Base-by-base conservation (phyloP, 2,113 vertebrate species). In the Oncorhynchus tshawytscha region DNA sequence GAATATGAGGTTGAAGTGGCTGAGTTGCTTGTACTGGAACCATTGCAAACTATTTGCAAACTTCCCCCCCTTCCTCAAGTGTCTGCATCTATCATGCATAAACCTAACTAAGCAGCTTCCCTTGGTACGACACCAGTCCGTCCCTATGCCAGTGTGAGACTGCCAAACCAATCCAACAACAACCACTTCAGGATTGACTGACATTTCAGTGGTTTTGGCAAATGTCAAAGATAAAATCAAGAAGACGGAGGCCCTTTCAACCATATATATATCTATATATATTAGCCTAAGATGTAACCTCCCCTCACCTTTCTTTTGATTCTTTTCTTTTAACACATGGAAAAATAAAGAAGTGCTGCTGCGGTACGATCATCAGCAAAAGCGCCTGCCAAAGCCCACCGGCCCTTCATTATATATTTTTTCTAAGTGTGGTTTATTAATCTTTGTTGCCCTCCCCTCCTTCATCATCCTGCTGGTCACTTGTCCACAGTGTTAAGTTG, bases 401-500 rank as follows among this genome's bases (percentile, higher is more conserved):
- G 88, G 91, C 94, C 91, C 85, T 86, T 91, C 81, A 73, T 87
- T 85, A 16, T 67, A 18, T 77, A 77, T 78, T 77, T 60, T 86
- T 84, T 87, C 75, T 75, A 86, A 84, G 84, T 78, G 84, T 78
- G 84, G 75, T 77, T 87, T 87, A 18, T 54, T 83, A 48, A 24
- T 82, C 77, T 93, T 99, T 98, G 96, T 98, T 98, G 94, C 96
- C 97, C 94, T 99, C 98, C 57, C 98, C 98, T 0, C 94, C 97
- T 22, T 99, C 98, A 77, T 99, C 98, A 24, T 99, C 98, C 91
- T 99, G 98, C 96, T 99, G 98, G 90, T 99, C 98, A 91, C 97
- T 99, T 88, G 97, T 99, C 98, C 98, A 99, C 94, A 99, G 97
- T 89, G 98, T 99, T 87, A 99, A 96, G 97, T 99, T 99, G 95